Base-by-base conservation (phyloP, 2,113 vertebrate genomes). In the Acanthisitta chloris region DNA sequence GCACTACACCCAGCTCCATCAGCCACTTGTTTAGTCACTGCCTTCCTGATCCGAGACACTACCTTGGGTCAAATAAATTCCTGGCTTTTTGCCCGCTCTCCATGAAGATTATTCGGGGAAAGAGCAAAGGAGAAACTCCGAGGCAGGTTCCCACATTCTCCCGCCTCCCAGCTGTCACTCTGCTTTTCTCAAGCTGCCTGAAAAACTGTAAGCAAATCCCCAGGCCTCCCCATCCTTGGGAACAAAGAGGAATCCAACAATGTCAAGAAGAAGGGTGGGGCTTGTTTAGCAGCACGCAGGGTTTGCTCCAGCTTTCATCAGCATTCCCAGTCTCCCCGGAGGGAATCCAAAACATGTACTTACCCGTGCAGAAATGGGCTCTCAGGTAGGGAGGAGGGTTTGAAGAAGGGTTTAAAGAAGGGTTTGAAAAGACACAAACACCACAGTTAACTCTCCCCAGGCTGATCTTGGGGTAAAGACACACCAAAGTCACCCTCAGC, bases 281-380 rank as follows among this genome's bases (percentile, higher is more conserved):
- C 76, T 40, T 91, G 76, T 57, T 72, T 40, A 64, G 89, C 34
- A 80, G 92, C 71, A 49, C 4, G 10, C 24, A 7, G 34, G 43
- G 42, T 81, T 95, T 95, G 88, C 95, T 83, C 10, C 81, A 40
- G 34, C 28, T 95, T 77, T 95, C 95, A 97, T 95, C 94, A 96
- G 92, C 97, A 92, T 81, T 64, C 92, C 36, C 91, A 72, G 86
- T 94, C 96, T 97, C 67, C 93, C 91, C 10, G 70, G 92, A 97
- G 91, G 95, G 97, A 95, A 97, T 82, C 84, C 52, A 61, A 81
- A 97, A 85, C 97, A 86, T 77, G 96, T 92, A 80, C 79, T 76
- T 62, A 94, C 97, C 95, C 64, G 97, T 80, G 62, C 57, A 90
- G 74, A 82, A 78, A 94, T 49, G 55, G 45, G 42, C 87, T 85